A percentile compares a stretch with the other conserved stretches of the same genome.
These are phyloP conservation scores for Ceratosolen fusciceps DNA, from an alignment of 1,140 invertebrate species.

Conservation along the genomic window DNA sequence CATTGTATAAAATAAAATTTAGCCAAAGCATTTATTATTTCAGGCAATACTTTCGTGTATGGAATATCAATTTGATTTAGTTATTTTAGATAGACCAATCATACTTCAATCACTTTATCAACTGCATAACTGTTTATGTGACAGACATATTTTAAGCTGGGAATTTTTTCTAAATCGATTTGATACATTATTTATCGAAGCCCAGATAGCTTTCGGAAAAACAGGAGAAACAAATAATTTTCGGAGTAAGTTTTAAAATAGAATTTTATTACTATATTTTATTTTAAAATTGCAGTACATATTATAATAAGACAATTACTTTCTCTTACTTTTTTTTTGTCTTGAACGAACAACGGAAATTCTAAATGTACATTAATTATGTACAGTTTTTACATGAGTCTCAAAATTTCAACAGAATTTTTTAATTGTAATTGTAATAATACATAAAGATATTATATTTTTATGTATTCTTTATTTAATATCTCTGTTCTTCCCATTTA, in stretches of 20 bases:
- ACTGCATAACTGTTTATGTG: slow-evolving; percentile 92
- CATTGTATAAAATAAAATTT: not conserved
- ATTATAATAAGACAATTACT: too few relatives aligned
- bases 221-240: slow-evolving; percentile 85
- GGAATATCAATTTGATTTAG: slow-evolving; percentile 93
- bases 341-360: not conserved
- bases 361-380: not conserved
- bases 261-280: too few relatives aligned
- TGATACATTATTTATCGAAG: slow-evolving; percentile 95
- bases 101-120: slow-evolving; percentile 97
- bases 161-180: slow-evolving; percentile 99
- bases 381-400: too few relatives aligned
- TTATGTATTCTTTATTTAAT: too few relatives aligned
- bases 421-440: too few relatives aligned
- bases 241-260: slow-evolving; percentile 78
- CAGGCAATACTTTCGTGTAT: slow-evolving; percentile 88
- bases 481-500: too few relatives aligned
- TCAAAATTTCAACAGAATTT: too few relatives aligned
- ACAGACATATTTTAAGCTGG: slow-evolving; percentile 93
- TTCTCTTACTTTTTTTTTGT: too few relatives aligned
- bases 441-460: too few relatives aligned
- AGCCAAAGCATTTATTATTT: too few relatives aligned
- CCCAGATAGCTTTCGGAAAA: slow-evolving; percentile 91
- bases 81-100: slow-evolving; percentile 96
- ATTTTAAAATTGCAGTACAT: too few relatives aligned